phyloP scores from a whole-genome alignment of 2,888 invertebrate species.

The Drosophila mimetica region DNA sequence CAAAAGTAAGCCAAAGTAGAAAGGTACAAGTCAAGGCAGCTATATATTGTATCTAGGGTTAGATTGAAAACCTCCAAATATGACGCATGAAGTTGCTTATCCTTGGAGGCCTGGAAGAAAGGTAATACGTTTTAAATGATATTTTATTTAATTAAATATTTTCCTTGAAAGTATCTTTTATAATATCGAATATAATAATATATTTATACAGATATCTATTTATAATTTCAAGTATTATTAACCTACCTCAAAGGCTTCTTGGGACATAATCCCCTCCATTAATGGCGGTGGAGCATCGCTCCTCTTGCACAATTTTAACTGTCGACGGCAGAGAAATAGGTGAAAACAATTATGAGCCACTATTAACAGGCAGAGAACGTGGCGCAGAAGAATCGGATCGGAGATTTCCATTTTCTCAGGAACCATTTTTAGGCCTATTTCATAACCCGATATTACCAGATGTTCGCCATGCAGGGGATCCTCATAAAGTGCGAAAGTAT shows the following conservation, averaged over 20 bases:
- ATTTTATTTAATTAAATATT: no score
- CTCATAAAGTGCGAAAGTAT: conserved; percentile 5
- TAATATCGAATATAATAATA: no score
- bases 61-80: conserved; percentile 25
- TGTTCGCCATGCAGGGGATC: not conserved
- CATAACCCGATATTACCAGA: not conserved
- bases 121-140: no score
- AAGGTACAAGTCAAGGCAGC: conserved; percentile 52
- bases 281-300: not conserved
- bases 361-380: conserved; percentile 46
- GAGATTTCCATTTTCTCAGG: conserved; percentile 2
- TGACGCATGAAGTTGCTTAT: conserved; percentile 32
- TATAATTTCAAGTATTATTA: not conserved
- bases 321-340: conserved; percentile 51
- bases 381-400: conserved; percentile 59
- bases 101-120: conserved; percentile 16
- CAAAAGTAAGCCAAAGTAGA: conserved; percentile 45
- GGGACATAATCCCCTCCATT: conserved; percentile 31
- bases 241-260: conserved; percentile 5
- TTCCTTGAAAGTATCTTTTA: no score
- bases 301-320: conserved; percentile 26
- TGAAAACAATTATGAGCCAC: conserved; percentile 41
- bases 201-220: no score
- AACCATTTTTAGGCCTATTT: conserved; percentile 18
- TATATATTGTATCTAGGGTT: conserved; percentile 46